These are phyloP conservation scores for Microplitis demolitor DNA, from an alignment of 1,140 invertebrate species.

Conservation along the genomic window DNA sequence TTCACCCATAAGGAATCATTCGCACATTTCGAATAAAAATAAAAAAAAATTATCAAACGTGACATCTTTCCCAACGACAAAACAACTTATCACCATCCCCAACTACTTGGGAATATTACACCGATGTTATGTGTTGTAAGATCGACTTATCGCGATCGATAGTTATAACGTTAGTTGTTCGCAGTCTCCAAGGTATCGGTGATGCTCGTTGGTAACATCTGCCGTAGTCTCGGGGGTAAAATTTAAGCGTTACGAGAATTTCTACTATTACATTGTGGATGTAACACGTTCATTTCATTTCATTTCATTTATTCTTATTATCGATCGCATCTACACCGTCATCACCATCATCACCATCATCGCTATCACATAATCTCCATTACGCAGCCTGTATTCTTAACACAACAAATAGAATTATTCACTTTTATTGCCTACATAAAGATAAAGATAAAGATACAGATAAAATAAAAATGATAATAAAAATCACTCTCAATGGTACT, in stretches of 20 bases:
- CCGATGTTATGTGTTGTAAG: constrained; percentile 25
- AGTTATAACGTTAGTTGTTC: constrained; percentile 31
- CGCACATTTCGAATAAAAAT: too few relatives aligned
- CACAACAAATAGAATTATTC: too few relatives aligned
- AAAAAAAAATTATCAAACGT: constrained; percentile 6
- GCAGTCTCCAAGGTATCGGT: constrained; percentile 20
- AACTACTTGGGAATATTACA: neutral
- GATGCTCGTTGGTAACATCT: constrained; percentile 56
- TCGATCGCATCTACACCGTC: neutral
- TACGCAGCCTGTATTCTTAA: too few relatives aligned
- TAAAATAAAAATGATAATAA: too few relatives aligned
- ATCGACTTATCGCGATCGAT: constrained; percentile 59
- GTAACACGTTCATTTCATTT: neutral
- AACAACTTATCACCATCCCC: constrained; percentile 11
- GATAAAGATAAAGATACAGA: too few relatives aligned
- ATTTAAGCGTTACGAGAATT: constrained; percentile 38
- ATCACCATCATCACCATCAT: too few relatives aligned
- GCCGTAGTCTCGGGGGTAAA: constrained; percentile 49
- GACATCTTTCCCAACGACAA: constrained; percentile 27
- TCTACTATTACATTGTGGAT: neutral
- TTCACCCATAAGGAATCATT: too few relatives aligned
- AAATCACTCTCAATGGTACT: too few relatives aligned
- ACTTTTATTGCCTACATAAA: too few relatives aligned
- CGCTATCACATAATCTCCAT: too few relatives aligned
- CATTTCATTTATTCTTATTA: neutral